A percentile compares a stretch with the other conserved stretches of the same genome.
These are phyloP conservation scores for Ameiurus melas DNA, from an alignment of 2,113 vertebrate genomes.

Conservation along the genomic window DNA sequence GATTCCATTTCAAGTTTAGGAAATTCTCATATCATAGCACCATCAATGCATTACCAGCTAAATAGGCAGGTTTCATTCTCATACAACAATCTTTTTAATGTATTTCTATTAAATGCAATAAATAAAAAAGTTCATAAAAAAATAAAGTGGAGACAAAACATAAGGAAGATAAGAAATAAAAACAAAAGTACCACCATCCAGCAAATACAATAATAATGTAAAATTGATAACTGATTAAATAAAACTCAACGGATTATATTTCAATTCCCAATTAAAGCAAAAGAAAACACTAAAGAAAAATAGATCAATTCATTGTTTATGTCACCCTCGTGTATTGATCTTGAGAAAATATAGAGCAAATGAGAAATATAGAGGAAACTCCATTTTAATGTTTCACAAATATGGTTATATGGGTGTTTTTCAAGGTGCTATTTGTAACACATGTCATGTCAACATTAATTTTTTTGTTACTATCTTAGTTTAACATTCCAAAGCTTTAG, in stretches of 20 bases:
- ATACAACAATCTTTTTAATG: slow-evolving; percentile 11
- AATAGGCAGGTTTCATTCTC: slow-evolving; percentile 13
- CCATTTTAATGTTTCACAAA: neutral
- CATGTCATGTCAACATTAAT: slow-evolving; percentile 21
- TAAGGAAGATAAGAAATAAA: slow-evolving; percentile 35
- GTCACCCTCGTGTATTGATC: slow-evolving; percentile 12
- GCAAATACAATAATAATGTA: slow-evolving; percentile 23
- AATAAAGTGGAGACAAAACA: slow-evolving; percentile 9
- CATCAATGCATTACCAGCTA: slow-evolving; percentile 29
- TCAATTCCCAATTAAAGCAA: slow-evolving; percentile 34
- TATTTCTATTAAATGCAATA: slow-evolving; percentile 29
- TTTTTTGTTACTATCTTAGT: slow-evolving; percentile 20
- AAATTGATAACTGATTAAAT: slow-evolving; percentile 35
- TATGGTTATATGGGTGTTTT: slow-evolving; percentile 33
- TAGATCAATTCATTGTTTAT: slow-evolving; percentile 17
- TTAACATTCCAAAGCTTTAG: slow-evolving; percentile 49
- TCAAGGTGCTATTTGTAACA: slow-evolving; percentile 50
- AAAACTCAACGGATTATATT: slow-evolving; percentile 26
- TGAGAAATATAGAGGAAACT: slow-evolving; percentile 1
- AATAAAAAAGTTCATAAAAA: slow-evolving; percentile 35
- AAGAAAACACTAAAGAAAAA: slow-evolving; percentile 14
- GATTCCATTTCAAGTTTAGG: slow-evolving; percentile 46
- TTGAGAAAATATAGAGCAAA: neutral
- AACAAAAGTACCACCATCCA: slow-evolving; percentile 45
- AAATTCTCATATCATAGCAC: slow-evolving; percentile 43